phyloP scores from a whole-genome alignment of 2,888 invertebrate genomes.

The Halictus ligatus region DNA sequence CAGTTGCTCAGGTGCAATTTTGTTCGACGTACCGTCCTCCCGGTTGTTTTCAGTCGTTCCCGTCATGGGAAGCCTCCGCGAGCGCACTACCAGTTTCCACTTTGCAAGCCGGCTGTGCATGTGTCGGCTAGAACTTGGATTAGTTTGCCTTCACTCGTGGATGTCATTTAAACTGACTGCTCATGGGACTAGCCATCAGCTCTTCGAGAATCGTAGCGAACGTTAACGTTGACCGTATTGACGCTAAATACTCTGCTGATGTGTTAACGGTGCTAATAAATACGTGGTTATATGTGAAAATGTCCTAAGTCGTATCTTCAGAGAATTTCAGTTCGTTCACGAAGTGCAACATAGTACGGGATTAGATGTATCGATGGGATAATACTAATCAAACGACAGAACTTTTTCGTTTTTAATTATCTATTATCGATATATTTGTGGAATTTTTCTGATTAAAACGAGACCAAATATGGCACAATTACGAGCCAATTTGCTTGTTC shows the following conservation, averaged over 20 bases:
- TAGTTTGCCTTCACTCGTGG: constrained; percentile 73
- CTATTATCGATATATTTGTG: neutral
- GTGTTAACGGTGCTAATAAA: neutral
- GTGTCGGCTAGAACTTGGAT: constrained; percentile 75
- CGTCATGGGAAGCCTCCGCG: constrained; percentile 24
- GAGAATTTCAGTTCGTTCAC: neutral
- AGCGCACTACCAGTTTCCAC: constrained; percentile 62
- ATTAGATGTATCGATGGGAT: neutral
- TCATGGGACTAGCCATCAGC: constrained; percentile 8
- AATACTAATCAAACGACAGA: neutral
- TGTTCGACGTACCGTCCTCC: constrained; percentile 48
- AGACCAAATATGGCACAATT: neutral
- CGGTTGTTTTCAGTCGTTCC: constrained; percentile 41
- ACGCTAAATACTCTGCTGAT: neutral
- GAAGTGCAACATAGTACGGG: neutral
- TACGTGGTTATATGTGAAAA: neutral
- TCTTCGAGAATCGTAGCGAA: neutral
- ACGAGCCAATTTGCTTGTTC: neutral
- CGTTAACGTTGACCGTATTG: neutral
- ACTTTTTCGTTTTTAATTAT: neutral
- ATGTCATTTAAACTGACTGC: constrained; percentile 64
- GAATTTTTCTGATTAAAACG: neutral
- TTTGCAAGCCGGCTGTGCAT: constrained; percentile 58
- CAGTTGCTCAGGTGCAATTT: constrained; percentile 74
- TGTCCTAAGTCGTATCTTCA: neutral